These are phyloP conservation scores for Plutomurus gul DNA, from an alignment of 1,140 invertebrate species.

Conservation along the genomic window DNA sequence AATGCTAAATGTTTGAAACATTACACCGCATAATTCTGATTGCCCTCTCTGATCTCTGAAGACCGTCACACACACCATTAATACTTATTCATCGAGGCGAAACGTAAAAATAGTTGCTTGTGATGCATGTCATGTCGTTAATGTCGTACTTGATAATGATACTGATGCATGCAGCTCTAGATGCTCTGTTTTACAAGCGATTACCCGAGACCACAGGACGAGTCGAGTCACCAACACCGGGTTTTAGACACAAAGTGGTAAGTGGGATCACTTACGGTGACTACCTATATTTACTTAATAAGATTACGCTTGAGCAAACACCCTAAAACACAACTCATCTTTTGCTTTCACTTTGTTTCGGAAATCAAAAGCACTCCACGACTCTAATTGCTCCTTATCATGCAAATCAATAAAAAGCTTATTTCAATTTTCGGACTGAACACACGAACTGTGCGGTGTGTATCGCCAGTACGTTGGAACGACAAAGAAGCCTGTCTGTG, in stretches of 20 bases:
- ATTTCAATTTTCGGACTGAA: neutral
- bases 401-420: slow-evolving; percentile 30
- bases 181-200: neutral
- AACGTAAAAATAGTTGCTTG: too few relatives aligned
- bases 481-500: neutral
- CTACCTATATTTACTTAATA: slow-evolving; percentile 2
- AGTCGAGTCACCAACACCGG: too few relatives aligned
- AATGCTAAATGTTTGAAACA: too few relatives aligned
- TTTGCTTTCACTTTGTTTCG: neutral
- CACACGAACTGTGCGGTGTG: neutral
- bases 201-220: neutral
- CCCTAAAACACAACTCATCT: neutral
- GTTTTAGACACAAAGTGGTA: too few relatives aligned
- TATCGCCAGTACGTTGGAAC: neutral
- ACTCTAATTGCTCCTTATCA: slow-evolving; percentile 33
- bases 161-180: neutral
- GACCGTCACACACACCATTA: too few relatives aligned
- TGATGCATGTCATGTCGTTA: neutral
- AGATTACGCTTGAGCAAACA: slow-evolving; percentile 25
- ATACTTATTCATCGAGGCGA: neutral
- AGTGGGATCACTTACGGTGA: neutral
- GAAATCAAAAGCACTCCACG: neutral
- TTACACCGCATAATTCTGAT: neutral
- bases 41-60: too few relatives aligned
- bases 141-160: neutral